Conservation (phyloP, 2,888 invertebrate species). For the Standfussiana lucernea region DNA sequence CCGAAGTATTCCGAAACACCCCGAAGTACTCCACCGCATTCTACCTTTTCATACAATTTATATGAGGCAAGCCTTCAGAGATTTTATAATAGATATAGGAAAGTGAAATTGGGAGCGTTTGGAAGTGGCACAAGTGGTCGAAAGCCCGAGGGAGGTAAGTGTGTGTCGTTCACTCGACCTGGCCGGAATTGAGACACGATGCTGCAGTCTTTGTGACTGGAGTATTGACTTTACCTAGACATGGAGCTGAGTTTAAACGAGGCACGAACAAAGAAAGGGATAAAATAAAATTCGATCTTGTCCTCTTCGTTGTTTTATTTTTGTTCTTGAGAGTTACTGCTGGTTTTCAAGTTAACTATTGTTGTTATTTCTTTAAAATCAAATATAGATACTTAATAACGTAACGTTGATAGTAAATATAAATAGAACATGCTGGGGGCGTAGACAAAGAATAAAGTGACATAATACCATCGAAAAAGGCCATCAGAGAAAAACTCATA, state of each 20-base stretch:
- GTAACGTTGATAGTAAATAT: not conserved
- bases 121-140: conserved; percentile 47
- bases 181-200: conserved; percentile 28
- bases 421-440: not conserved
- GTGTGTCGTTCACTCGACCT: conserved; percentile 48
- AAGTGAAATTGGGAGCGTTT: conserved; percentile 56
- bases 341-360: conserved; percentile 1
- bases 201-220: conserved; percentile 22
- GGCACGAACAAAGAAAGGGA: conserved; percentile 1
- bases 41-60: conserved; percentile 53
- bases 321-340: not conserved
- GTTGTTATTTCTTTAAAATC: not conserved
- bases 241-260: conserved; percentile 8
- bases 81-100: conserved; percentile 59
- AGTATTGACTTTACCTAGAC: conserved; percentile 20
- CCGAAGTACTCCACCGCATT: conserved; percentile 43
- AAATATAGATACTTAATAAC: not conserved
- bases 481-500: too few species aligned
- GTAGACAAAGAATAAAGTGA: not conserved
- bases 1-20: conserved; percentile 41
- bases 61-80: conserved; percentile 49
- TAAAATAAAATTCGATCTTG: not conserved
- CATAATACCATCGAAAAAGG: too few species aligned
- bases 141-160: conserved; percentile 38
- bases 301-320: conserved; percentile 10